These are phyloP conservation scores for Microctonus hyperodae DNA, from an alignment of 2,888 invertebrate species.

Conservation along the genomic window DNA sequence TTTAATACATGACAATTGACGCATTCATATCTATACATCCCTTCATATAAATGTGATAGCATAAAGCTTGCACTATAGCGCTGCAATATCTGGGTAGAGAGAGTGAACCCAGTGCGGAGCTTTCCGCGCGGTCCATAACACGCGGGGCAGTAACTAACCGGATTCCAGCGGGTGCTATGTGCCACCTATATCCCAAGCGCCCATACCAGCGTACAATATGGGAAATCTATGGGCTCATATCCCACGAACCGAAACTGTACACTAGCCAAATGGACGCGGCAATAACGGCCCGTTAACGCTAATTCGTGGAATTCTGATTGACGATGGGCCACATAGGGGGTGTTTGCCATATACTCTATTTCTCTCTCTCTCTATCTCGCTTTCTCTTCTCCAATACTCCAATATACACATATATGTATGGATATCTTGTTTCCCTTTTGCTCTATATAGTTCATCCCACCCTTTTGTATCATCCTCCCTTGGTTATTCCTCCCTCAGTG, in stretches of 20 bases:
- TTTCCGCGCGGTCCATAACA: constrained; percentile 54
- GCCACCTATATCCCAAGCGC: constrained; percentile 50
- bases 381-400: constrained; percentile 13
- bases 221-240: constrained; percentile 63
- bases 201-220: constrained; percentile 58
- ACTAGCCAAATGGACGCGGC: constrained; percentile 64
- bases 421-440: not conserved
- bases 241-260: constrained; percentile 58
- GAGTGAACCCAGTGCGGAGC: constrained; percentile 34
- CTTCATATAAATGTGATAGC: constrained; percentile 14
- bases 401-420: not conserved
- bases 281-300: constrained; percentile 64
- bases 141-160: constrained; percentile 61
- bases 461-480: constrained; percentile 20
- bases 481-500: constrained; percentile 24
- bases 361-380: constrained; percentile 33
- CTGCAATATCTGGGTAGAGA: constrained; percentile 14
- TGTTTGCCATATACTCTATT: constrained; percentile 28
- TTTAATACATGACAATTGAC: not conserved
- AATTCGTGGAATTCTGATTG: constrained; percentile 64
- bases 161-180: constrained; percentile 58
- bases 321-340: constrained; percentile 55
- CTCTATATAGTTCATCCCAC: constrained; percentile 1
- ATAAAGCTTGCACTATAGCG: not conserved
- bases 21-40: constrained; percentile 6